A percentile compares a stretch with the other conserved stretches of the same genome.
These are phyloP conservation scores for Helogale parvula DNA, from an alignment of 2,113 vertebrate genomes.

Conservation along the genomic window DNA sequence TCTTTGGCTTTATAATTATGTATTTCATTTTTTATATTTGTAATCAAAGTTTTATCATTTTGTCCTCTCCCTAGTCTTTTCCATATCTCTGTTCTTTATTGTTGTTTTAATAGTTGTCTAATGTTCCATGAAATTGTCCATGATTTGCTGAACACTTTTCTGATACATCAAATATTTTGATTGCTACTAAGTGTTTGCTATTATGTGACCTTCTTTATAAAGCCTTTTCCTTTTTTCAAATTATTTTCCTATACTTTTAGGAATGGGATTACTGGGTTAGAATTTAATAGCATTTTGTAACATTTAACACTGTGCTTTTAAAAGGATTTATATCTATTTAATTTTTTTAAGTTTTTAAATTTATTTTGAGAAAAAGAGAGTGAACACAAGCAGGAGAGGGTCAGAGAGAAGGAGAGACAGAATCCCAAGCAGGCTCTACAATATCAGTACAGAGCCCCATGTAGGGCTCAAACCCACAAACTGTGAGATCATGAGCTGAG, in stretches of 20 bases:
- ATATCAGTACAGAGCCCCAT: no score
- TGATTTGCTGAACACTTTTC: neutral
- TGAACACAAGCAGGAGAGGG: no score
- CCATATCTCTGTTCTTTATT: neutral
- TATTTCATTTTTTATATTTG: neutral
- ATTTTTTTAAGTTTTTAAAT: no score
- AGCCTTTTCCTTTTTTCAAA: neutral
- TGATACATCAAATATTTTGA: neutral
- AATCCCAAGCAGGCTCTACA: no score
- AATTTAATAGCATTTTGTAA: slow-evolving; percentile 10
- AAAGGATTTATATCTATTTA: neutral
- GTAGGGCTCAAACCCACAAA: no score
- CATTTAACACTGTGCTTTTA: neutral
- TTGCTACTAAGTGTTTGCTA: neutral
- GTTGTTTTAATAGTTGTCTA: neutral
- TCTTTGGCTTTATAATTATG: neutral
- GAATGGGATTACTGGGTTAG: slow-evolving; percentile 23
- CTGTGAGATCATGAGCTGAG: no score
- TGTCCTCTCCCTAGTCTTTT: neutral
- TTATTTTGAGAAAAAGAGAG: no score
- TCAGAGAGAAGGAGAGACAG: no score
- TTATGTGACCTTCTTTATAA: neutral
- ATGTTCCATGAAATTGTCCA: neutral
- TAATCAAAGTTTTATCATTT: neutral
- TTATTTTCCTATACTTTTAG: slow-evolving; percentile 24